Evolutionary conservation across 2,888 invertebrate genomes (phyloP).

Genomic region (Isotomurus palustris): DNA sequence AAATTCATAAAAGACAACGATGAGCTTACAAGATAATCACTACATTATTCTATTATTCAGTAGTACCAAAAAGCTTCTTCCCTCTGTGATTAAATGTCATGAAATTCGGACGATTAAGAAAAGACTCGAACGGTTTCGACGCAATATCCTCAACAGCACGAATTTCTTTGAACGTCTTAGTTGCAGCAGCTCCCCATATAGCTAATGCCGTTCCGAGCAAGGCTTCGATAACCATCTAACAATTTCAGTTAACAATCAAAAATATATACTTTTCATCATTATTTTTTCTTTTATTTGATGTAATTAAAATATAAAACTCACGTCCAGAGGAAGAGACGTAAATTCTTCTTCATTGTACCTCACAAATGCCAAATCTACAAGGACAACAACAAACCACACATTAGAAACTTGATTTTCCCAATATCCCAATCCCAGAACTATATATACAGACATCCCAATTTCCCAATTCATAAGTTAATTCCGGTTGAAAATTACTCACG

Average conservation of each 20-base stretch:
- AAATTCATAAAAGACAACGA: too few species aligned
- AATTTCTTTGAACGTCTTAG: constrained; percentile 44
- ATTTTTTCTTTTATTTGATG: background rate
- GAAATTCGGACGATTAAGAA: constrained; percentile 42
- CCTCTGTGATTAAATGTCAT: constrained; percentile 44
- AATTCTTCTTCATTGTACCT: constrained; percentile 44
- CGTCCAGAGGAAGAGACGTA: constrained; percentile 38
- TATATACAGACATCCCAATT: too few species aligned
- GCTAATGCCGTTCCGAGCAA: constrained; percentile 41
- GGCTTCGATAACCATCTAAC: constrained; percentile 44
- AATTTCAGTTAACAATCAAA: too few species aligned
- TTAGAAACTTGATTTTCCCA: background rate
- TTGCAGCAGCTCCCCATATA: constrained; percentile 44
- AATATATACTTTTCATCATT: background rate
- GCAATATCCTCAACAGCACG: constrained; percentile 44
- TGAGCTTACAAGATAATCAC: too few species aligned
- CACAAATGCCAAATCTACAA: constrained; percentile 38
- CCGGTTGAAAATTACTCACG: too few species aligned
- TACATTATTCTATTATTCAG: too few species aligned
- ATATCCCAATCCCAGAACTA: too few species aligned
- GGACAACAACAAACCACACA: background rate
- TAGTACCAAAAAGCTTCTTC: constrained; percentile 39
- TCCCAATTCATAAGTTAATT: too few species aligned
- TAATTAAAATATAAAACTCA: constrained; percentile 17
- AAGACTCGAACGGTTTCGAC: constrained; percentile 43